These are phyloP conservation scores for Periparus ater DNA, from an alignment of 2,797 vertebrate species.

Conservation along the genomic window DNA sequence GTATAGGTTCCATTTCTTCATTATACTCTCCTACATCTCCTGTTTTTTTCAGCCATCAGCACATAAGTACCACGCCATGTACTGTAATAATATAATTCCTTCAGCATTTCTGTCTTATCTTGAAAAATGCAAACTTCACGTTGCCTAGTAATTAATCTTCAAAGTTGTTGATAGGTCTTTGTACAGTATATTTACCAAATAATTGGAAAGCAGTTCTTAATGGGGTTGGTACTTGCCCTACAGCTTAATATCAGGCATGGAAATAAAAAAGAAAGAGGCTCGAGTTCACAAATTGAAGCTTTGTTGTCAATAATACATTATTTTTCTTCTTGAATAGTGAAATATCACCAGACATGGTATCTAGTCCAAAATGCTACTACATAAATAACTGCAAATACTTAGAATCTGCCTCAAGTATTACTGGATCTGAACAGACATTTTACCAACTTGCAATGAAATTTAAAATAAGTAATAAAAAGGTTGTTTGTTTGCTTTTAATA, in stretches of 20 bases:
- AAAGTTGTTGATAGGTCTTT: neutral
- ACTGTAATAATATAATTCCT: neutral
- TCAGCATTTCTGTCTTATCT: neutral
- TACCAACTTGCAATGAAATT: neutral
- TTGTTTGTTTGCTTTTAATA: neutral
- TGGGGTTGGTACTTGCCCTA: neutral
- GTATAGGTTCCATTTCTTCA: neutral
- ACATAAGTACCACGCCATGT: neutral
- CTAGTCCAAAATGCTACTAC: neutral
- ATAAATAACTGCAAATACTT: neutral
- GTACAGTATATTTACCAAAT: neutral
- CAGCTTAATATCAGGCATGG: neutral
- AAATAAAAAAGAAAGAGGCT: neutral
- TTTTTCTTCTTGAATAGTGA: neutral
- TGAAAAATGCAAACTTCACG: neutral
- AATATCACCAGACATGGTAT: neutral
- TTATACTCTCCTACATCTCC: neutral
- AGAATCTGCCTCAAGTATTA: neutral
- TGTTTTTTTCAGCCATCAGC: neutral
- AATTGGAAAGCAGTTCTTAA: neutral
- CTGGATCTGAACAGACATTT: neutral
- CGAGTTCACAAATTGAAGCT: neutral
- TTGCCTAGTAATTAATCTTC: neutral
- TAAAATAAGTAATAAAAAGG: neutral
- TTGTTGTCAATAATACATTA: neutral